Percentiles rank a stretch among this genome's conserved stretches.
Conservation (phyloP, 2,888 invertebrate species). For the Lasioglossum marginatum region DNA sequence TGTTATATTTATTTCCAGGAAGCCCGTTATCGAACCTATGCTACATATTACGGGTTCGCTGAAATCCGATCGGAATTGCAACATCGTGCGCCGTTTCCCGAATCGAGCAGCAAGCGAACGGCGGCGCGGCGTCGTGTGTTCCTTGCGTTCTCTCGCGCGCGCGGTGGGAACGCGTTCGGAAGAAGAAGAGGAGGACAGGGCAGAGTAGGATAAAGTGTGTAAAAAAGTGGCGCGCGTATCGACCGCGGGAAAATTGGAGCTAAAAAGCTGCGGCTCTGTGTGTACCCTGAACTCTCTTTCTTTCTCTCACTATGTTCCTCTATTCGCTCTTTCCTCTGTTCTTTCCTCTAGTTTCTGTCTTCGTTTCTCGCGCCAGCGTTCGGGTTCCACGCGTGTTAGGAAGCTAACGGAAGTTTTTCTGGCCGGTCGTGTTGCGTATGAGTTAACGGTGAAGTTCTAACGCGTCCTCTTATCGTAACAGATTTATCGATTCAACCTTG, state of each 20-base stretch:
- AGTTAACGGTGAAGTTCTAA: slow-evolving; percentile 58
- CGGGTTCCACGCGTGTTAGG: slow-evolving; percentile 42
- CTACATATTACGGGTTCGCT: not conserved
- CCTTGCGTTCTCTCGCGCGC: slow-evolving; percentile 42
- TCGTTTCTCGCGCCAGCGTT: slow-evolving; percentile 2
- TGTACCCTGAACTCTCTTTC: slow-evolving; percentile 5
- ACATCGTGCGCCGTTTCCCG: not conserved
- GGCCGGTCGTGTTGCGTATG: slow-evolving; percentile 32
- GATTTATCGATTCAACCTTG: slow-evolving; percentile 55
- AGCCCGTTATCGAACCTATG: slow-evolving; percentile 8
- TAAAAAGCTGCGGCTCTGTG: slow-evolving; percentile 31
- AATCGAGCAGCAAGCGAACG: not conserved
- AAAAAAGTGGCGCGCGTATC: slow-evolving; percentile 29
- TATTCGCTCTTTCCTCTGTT: not conserved
- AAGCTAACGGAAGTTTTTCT: slow-evolving; percentile 58
- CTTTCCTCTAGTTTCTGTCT: not conserved
- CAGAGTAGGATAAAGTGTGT: slow-evolving; percentile 1
- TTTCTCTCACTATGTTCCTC: not conserved
- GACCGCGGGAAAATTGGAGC: slow-evolving; percentile 53
- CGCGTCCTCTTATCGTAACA: slow-evolving; percentile 60
- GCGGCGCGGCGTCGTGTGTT: not conserved
- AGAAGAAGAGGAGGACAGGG: slow-evolving; percentile 7
- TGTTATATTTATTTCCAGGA: not conserved
- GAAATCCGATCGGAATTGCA: slow-evolving; percentile 16
- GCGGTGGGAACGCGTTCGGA: slow-evolving; percentile 15